phyloP scores from a whole-genome alignment of 1,140 invertebrate genomes.

The Drosophila kohkoa region DNA sequence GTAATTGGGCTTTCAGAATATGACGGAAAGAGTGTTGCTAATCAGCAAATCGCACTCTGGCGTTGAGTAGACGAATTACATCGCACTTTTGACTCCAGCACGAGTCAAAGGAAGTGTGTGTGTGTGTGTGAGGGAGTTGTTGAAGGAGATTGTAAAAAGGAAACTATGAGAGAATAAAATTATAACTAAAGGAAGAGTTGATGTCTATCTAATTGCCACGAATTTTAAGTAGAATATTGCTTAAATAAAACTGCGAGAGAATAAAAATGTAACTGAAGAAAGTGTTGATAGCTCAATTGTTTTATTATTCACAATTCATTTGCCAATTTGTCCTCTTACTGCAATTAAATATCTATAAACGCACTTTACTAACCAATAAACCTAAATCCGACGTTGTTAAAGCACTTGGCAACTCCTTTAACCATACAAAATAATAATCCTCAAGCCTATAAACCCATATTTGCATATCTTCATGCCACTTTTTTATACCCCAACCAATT shows the following conservation, averaged over 20 bases:
- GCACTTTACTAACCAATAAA: constrained; percentile 32
- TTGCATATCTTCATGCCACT: constrained; percentile 46
- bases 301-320: too few species aligned
- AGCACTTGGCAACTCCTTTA: constrained; percentile 10
- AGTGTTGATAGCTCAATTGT: too few species aligned
- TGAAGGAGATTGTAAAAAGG: background rate
- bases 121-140: constrained; percentile 2
- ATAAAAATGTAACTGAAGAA: too few species aligned
- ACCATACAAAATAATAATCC: constrained; percentile 11
- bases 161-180: background rate
- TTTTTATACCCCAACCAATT: constrained; percentile 35
- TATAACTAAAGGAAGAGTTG: too few species aligned
- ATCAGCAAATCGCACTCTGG: constrained; percentile 80
- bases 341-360: constrained; percentile 12
- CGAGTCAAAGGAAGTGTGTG: constrained; percentile 5
- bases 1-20: constrained; percentile 82
- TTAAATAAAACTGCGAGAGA: too few species aligned
- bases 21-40: constrained; percentile 82
- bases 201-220: too few species aligned
- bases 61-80: constrained; percentile 81
- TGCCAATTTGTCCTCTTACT: too few species aligned
- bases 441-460: constrained; percentile 57
- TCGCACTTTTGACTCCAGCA: constrained; percentile 48
- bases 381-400: constrained; percentile 4
- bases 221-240: too few species aligned